These are phyloP conservation scores for Busseola fusca DNA, from an alignment of 2,888 invertebrate genomes.

Conservation along the genomic window DNA sequence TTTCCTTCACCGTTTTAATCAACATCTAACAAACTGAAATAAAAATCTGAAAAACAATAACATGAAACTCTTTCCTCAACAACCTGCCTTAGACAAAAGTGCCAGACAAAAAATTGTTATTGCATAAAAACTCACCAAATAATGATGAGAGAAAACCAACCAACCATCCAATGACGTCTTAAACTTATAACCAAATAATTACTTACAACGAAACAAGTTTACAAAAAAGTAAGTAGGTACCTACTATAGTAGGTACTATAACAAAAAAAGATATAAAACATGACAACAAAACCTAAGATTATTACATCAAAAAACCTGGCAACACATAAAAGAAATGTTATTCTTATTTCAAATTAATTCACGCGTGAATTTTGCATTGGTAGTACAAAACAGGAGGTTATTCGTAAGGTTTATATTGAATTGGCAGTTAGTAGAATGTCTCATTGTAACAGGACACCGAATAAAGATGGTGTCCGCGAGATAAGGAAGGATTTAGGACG, in stretches of 20 bases:
- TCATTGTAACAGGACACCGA: constrained; percentile 79
- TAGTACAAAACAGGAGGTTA: constrained; percentile 66
- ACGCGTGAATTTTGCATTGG: constrained; percentile 79
- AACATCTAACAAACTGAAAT: not conserved
- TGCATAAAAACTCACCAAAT: constrained; percentile 15
- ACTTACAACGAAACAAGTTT: constrained; percentile 56
- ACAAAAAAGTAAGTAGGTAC: constrained; percentile 36
- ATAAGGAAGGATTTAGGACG: constrained; percentile 80
- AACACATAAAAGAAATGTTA: constrained; percentile 63
- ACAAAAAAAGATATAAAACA: constrained; percentile 55
- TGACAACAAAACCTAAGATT: constrained; percentile 57
- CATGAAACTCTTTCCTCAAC: not conserved
- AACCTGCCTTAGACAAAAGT: not conserved
- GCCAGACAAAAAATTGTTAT: constrained; percentile 17
- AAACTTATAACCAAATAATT: constrained; percentile 70
- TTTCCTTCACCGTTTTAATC: too few relatives aligned
- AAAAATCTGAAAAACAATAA: not conserved
- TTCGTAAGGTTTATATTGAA: constrained; percentile 73
- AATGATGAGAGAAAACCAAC: constrained; percentile 45
- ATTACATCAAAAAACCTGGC: constrained; percentile 59
- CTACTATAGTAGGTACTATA: constrained; percentile 39
- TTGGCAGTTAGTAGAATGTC: constrained; percentile 73
- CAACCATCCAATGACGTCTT: constrained; percentile 62
- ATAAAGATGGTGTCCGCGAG: constrained; percentile 78
- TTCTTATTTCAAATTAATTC: constrained; percentile 77